phyloP scores from a whole-genome alignment of 2,113 vertebrate genomes.

The Saccopteryx leptura region DNA sequence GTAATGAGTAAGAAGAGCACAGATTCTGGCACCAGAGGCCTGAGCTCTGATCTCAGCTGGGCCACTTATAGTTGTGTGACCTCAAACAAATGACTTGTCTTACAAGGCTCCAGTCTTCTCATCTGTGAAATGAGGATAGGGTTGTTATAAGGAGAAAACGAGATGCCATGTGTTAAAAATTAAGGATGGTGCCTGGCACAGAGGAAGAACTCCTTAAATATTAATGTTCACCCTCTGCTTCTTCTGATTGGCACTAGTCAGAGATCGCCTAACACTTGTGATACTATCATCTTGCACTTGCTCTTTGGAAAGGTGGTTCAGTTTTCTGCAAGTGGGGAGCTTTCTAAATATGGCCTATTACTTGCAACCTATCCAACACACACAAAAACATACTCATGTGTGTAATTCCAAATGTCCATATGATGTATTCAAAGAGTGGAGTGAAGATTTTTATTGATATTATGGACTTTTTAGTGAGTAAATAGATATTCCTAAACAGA shows the following conservation, averaged over 20 bases:
- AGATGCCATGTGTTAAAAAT: not conserved
- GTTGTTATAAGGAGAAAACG: not conserved
- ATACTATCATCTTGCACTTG: not conserved
- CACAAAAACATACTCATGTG: not conserved
- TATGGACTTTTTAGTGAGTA: slow-evolving; percentile 4
- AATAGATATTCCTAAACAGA: slow-evolving; percentile 4
- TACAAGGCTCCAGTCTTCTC: not conserved
- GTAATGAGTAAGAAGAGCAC: no score
- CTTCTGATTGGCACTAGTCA: not conserved
- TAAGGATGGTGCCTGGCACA: not conserved
- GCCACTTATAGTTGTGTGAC: not conserved
- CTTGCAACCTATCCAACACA: not conserved
- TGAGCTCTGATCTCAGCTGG: not conserved
- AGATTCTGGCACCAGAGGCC: not conserved
- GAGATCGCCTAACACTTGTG: not conserved
- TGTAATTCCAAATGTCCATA: not conserved
- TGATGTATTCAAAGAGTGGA: not conserved
- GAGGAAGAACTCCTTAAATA: not conserved
- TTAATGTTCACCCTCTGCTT: not conserved
- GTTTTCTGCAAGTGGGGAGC: slow-evolving; percentile 15
- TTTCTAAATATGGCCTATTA: slow-evolving; percentile 1
- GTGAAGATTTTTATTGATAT: slow-evolving; percentile 4
- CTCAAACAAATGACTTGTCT: not conserved
- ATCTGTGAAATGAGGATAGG: not conserved
- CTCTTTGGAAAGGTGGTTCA: not conserved